phyloP scores from a whole-genome alignment of 35 echinoderm and acorn worm genomes.

The Hemicentrotus pulcherrimus region DNA sequence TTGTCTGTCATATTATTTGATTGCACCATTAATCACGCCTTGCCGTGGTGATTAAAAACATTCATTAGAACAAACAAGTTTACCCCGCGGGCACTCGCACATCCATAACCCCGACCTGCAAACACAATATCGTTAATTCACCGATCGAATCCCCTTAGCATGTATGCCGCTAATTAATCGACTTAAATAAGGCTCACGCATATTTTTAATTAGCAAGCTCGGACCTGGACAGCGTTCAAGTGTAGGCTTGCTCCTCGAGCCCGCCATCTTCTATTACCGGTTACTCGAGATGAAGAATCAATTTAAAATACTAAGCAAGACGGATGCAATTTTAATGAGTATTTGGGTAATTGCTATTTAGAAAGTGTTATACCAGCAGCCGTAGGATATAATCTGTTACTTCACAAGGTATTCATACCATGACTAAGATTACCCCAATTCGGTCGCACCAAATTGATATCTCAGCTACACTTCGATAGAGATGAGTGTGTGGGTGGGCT shows the following conservation, averaged over 20 bases:
- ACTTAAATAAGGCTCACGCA: neutral
- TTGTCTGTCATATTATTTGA: neutral
- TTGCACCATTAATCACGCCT: neutral
- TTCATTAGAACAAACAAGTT: neutral
- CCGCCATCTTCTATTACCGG: neutral
- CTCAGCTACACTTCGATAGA: neutral
- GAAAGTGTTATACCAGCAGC: neutral
- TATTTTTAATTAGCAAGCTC: neutral
- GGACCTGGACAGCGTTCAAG: neutral
- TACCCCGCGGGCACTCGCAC: neutral
- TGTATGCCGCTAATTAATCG: slow-evolving; percentile 17
- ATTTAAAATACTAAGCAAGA: neutral
- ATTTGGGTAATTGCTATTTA: neutral
- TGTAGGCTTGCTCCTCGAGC: neutral
- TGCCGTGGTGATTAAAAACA: neutral
- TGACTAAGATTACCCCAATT: neutral
- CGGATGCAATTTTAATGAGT: neutral
- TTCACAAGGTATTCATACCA: neutral
- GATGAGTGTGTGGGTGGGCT: neutral
- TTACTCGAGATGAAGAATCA: neutral
- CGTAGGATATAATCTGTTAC: neutral
- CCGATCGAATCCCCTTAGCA: neutral
- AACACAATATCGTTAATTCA: neutral
- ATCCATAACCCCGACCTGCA: neutral
- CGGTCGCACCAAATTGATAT: neutral